Evolutionary conservation across 2,888 invertebrate species (phyloP).

Genomic region (Ypsolopha scabrella): DNA sequence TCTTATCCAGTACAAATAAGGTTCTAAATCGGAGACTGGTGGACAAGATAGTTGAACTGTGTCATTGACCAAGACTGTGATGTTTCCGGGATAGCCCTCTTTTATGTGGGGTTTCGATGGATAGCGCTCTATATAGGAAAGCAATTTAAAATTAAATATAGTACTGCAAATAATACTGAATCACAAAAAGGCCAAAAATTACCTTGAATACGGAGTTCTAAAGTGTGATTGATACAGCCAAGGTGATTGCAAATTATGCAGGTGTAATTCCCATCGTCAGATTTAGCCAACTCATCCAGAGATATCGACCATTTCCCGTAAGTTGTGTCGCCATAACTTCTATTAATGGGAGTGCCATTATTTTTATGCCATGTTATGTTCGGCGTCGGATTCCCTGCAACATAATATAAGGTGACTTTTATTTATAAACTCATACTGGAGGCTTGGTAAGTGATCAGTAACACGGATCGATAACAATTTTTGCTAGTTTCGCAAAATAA

Average conservation of each 20-base stretch:
- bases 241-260: conserved; percentile 87
- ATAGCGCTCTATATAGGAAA: conserved; percentile 74
- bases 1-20: conserved; percentile 84
- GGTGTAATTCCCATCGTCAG: conserved; percentile 89
- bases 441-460: no score
- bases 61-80: conserved; percentile 80
- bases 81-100: conserved; percentile 84
- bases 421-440: no score
- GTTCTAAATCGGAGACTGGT: conserved; percentile 86
- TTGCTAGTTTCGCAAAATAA: no score
- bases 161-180: neutral
- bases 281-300: conserved; percentile 84
- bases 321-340: conserved; percentile 75
- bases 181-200: conserved; percentile 24
- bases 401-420: no score
- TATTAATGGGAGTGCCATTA: conserved; percentile 71
- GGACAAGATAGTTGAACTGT: conserved; percentile 82
- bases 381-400: conserved; percentile 80
- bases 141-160: neutral
- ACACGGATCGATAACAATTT: no score
- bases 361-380: conserved; percentile 90
- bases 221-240: conserved; percentile 82
- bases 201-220: conserved; percentile 80
- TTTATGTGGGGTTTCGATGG: conserved; percentile 88
- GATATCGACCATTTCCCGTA: conserved; percentile 79